Percentiles rank a stretch among this genome's conserved stretches.
Evolutionary conservation across 2,888 invertebrate genomes (phyloP).

Genomic region (Nomada lathburiana): DNA sequence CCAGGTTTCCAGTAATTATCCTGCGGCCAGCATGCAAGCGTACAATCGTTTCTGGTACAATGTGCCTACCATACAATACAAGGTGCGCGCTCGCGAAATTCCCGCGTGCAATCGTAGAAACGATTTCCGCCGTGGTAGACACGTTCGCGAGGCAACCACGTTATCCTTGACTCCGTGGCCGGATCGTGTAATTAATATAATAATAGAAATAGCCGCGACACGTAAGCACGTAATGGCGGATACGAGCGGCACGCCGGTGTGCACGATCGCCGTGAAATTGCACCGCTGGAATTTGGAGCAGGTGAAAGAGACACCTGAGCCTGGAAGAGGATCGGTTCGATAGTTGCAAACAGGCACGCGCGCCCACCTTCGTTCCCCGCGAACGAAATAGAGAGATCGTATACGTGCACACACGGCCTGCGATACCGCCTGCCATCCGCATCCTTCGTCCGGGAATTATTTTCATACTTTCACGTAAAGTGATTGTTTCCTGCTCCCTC

Average conservation of each 20-base stretch:
- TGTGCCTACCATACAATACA: not conserved
- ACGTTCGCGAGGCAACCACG: conserved; percentile 43
- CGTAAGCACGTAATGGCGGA: conserved; percentile 54
- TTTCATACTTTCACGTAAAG: conserved; percentile 84
- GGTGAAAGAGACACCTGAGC: conserved; percentile 66
- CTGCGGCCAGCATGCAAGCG: not conserved
- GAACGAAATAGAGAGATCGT: conserved; percentile 17
- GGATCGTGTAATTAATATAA: conserved; percentile 60
- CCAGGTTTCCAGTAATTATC: not conserved
- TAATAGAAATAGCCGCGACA: conserved; percentile 55
- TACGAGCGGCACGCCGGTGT: conserved; percentile 17
- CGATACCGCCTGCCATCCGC: conserved; percentile 64
- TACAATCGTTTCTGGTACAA: not conserved
- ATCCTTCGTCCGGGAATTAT: conserved; percentile 79
- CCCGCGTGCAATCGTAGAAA: conserved; percentile 15
- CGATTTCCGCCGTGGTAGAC: conserved; percentile 12
- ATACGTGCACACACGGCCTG: conserved; percentile 32
- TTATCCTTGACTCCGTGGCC: conserved; percentile 46
- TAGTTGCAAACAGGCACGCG: conserved; percentile 15
- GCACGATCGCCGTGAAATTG: conserved; percentile 53
- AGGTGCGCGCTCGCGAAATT: conserved; percentile 7
- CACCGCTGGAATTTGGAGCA: conserved; percentile 65
- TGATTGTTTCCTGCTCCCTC: conserved; percentile 82
- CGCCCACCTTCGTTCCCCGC: conserved; percentile 33
- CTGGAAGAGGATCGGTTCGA: conserved; percentile 51